A percentile compares a stretch with the other conserved stretches of the same genome.
These are phyloP conservation scores for Coregonus ussuriensis DNA, from an alignment of 2,797 vertebrate genomes.

Conservation along the genomic window DNA sequence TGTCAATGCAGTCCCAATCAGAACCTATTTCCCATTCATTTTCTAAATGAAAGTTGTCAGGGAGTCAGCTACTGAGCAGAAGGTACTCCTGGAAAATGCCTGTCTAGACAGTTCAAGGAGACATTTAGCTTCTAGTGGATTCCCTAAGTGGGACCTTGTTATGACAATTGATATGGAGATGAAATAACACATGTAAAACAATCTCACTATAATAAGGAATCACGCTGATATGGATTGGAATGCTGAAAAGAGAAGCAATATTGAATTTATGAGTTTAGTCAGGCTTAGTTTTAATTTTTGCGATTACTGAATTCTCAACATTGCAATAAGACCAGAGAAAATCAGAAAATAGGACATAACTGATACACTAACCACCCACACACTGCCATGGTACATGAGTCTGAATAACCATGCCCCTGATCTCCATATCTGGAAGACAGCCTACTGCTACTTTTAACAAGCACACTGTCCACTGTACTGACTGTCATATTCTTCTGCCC, in stretches of 20 bases:
- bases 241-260: neutral
- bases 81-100: conserved; percentile 52
- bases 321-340: neutral
- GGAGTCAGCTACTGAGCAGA: conserved; percentile 49
- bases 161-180: conserved; percentile 29
- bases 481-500: neutral
- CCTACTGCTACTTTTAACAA: neutral
- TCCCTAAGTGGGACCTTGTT: conserved; percentile 15
- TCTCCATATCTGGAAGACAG: neutral
- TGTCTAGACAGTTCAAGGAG: conserved; percentile 55
- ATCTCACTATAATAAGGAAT: conserved; percentile 19
- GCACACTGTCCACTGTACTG: neutral
- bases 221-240: neutral
- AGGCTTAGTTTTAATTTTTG: neutral
- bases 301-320: neutral
- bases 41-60: conserved; percentile 44
- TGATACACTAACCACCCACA: neutral
- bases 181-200: conserved; percentile 15
- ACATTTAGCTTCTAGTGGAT: conserved; percentile 14
- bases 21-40: conserved; percentile 58
- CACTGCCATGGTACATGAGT: neutral
- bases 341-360: neutral
- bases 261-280: neutral
- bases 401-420: neutral
- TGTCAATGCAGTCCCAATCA: conserved; percentile 46